These are phyloP conservation scores for Scrobipalpa costella DNA, from an alignment of 2,888 invertebrate genomes.

Conservation along the genomic window DNA sequence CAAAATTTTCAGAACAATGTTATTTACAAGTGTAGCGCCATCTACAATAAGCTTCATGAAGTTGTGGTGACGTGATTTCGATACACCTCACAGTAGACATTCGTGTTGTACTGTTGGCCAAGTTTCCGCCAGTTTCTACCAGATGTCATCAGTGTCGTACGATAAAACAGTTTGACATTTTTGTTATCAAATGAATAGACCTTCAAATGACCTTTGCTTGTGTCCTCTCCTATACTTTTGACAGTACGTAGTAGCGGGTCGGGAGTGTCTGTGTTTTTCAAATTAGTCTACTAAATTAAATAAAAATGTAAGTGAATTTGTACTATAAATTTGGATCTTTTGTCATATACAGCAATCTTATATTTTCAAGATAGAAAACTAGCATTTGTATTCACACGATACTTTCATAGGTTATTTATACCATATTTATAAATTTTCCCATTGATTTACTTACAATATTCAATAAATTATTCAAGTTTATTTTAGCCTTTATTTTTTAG, in stretches of 20 bases:
- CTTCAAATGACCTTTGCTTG: conserved; percentile 78
- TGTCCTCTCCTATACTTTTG: conserved; percentile 67
- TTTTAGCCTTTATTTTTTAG: not conserved
- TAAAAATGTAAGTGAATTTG: conserved; percentile 47
- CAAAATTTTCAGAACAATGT: too few species aligned
- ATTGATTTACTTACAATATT: not conserved
- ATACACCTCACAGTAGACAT: not conserved
- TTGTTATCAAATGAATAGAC: conserved; percentile 64
- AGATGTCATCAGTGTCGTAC: conserved; percentile 36
- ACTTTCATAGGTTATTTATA: not conserved
- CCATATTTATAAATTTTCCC: not conserved
- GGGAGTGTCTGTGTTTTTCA: conserved; percentile 65
- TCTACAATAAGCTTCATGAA: too few species aligned
- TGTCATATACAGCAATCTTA: too few species aligned
- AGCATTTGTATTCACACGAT: too few species aligned
- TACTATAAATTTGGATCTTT: too few species aligned
- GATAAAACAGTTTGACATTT: conserved; percentile 32
- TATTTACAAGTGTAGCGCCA: too few species aligned
- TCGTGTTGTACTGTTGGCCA: not conserved
- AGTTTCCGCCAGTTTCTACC: conserved; percentile 9
- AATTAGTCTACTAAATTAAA: conserved; percentile 39
- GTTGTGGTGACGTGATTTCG: not conserved
- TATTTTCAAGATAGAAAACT: too few species aligned
- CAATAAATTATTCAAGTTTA: not conserved
- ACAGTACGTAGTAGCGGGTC: conserved; percentile 66